Base-by-base conservation (phyloP, 1,140 invertebrate species). In the Bombus pascuorum region DNA sequence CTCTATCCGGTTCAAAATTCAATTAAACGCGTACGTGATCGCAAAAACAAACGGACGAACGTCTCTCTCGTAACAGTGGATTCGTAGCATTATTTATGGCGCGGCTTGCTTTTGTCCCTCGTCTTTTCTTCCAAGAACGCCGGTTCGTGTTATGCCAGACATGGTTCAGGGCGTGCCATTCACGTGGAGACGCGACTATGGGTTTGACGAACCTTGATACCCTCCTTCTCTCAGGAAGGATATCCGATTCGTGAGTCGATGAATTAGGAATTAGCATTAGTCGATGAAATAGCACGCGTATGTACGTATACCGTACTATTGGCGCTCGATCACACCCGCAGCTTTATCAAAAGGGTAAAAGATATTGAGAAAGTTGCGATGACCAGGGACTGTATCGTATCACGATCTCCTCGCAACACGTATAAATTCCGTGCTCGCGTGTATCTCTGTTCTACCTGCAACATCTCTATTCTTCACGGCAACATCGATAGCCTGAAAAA, bases 61-160 rank as follows among this genome's bases (percentile, higher is more conserved):
- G 47, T 6, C 47, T n/a, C 57, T 72, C 72, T 34, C 47, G 25
- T 59, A 68, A 42, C 34, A 70, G 32, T 28, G 80, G 28, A 62
- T 71, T 57, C 53, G 66, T 71, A 44, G 53, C 42, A 79, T 72
- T 47, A 57, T n/a, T 72, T 59, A 47, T 42, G 74, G 37, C 57
- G 81, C 81, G 85, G 75, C 74, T 72, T 3, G 53, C 85, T 85
- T 87, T 87, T 78, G 68, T 68, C 68, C 47, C 37, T 77, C 42
- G 28, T 34, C 65, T 72, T 32, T 47, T 53, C 12, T 87, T 87
- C 86, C 68, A n/a, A 76, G 83, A 85, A 85, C 59, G 57, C 5
- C 76, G 44, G 37, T 76, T 86, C 85, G 80, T 42, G 72, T 59
- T 86, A 81, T 70, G 62, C 70, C 85, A 73, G 73, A 76, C 65